These are phyloP conservation scores for Ara ararauna DNA, from an alignment of 2,797 vertebrate species.

Conservation along the genomic window DNA sequence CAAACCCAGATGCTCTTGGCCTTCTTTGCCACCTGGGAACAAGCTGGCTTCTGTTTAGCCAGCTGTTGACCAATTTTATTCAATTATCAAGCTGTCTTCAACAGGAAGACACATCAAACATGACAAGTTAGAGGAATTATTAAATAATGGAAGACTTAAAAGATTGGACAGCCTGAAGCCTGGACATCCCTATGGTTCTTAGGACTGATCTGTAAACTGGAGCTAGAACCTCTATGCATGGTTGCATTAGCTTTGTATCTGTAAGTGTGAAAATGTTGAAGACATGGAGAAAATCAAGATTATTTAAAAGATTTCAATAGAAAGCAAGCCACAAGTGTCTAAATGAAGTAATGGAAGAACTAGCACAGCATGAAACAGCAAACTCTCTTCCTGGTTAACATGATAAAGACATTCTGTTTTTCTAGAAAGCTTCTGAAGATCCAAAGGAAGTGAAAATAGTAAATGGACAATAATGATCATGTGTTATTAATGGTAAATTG, in stretches of 20 bases:
- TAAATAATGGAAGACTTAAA: not conserved
- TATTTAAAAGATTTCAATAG: not conserved
- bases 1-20: not conserved
- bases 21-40: not conserved
- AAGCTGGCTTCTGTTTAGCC: not conserved
- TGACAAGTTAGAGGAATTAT: not conserved
- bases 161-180: not conserved
- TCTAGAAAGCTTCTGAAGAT: not conserved
- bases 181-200: not conserved
- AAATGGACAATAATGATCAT: not conserved
- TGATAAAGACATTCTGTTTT: not conserved
- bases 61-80: not conserved
- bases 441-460: not conserved
- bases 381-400: not conserved
- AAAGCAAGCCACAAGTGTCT: not conserved
- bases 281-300: not conserved
- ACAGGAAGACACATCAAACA: not conserved
- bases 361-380: not conserved
- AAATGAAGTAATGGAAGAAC: not conserved
- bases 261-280: not conserved
- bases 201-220: not conserved
- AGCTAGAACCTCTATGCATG: not conserved
- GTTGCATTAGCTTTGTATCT: not conserved
- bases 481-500: not conserved
- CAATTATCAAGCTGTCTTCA: not conserved